Conservation (phyloP, 2,797 vertebrate genomes). For the Cyprinodon diabolis region DNA sequence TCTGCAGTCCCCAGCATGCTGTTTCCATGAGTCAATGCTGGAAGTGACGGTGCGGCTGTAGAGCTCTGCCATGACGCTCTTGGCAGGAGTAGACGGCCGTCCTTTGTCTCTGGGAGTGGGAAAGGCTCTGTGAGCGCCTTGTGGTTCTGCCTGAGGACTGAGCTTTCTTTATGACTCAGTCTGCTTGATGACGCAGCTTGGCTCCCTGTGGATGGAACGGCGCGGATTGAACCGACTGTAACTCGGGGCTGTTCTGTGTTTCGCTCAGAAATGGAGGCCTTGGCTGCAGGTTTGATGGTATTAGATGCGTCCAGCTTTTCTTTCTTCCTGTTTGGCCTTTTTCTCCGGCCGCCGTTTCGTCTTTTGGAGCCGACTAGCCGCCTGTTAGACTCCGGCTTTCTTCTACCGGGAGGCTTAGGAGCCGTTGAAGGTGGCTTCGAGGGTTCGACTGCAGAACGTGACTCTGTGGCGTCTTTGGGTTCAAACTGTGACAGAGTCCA, state of each 20-base stretch:
- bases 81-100: conserved; percentile 16
- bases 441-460: conserved; percentile 33
- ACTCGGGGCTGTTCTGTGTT: conserved; percentile 58
- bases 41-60: conserved; percentile 30
- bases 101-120: conserved; percentile 32
- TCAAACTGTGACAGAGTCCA: conserved; percentile 16
- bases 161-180: conserved; percentile 65
- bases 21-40: conserved; percentile 33
- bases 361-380: conserved; percentile 57
- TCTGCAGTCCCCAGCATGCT: conserved; percentile 7
- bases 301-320: conserved; percentile 68
- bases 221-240: conserved; percentile 50
- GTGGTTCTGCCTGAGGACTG: conserved; percentile 43
- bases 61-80: conserved; percentile 40
- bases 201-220: conserved; percentile 62
- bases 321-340: conserved; percentile 79
- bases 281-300: conserved; percentile 27
- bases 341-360: conserved; percentile 76
- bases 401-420: not conserved
- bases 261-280: conserved; percentile 41
- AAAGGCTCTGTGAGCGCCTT: conserved; percentile 34
- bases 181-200: conserved; percentile 66
- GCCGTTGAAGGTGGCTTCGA: conserved; percentile 23
- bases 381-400: not conserved
- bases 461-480: conserved; percentile 20